phyloP scores from a whole-genome alignment of 2,113 vertebrate genomes.

The Amblyopsis rosae region DNA sequence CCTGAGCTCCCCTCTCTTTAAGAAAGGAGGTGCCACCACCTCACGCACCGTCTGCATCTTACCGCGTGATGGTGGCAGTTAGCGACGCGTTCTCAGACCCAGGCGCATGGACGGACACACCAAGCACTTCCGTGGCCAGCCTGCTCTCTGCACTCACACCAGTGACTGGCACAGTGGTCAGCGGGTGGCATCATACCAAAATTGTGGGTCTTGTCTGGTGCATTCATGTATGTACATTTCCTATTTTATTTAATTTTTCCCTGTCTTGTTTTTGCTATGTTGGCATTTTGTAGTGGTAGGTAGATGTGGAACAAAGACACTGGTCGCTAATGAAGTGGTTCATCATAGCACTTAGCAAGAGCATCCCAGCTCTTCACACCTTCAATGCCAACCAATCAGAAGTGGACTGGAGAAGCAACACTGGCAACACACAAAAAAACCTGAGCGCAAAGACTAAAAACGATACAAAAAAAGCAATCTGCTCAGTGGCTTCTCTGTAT shows the following conservation, averaged over 20 bases:
- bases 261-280: neutral
- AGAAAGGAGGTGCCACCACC: neutral
- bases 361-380: conserved; percentile 52
- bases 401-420: conserved; percentile 59
- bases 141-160: conserved; percentile 51
- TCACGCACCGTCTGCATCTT: conserved; percentile 8
- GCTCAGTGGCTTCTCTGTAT: conserved; percentile 59
- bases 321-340: conserved; percentile 61
- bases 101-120: conserved; percentile 58
- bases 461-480: conserved; percentile 67
- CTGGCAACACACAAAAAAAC: conserved; percentile 54
- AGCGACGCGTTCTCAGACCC: conserved; percentile 52
- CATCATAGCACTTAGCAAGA: conserved; percentile 78
- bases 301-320: conserved; percentile 58
- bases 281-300: conserved; percentile 50
- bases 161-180: conserved; percentile 56
- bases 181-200: conserved; percentile 75
- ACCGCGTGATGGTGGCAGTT: conserved; percentile 51
- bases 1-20: too few species aligned
- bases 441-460: conserved; percentile 52
- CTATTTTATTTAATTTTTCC: conserved; percentile 17
- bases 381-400: conserved; percentile 71
- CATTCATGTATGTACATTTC: conserved; percentile 55
- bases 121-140: conserved; percentile 68
- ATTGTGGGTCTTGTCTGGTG: conserved; percentile 57